Base-by-base conservation (phyloP, 2,113 vertebrate species). In the Heptranchias perlo region DNA sequence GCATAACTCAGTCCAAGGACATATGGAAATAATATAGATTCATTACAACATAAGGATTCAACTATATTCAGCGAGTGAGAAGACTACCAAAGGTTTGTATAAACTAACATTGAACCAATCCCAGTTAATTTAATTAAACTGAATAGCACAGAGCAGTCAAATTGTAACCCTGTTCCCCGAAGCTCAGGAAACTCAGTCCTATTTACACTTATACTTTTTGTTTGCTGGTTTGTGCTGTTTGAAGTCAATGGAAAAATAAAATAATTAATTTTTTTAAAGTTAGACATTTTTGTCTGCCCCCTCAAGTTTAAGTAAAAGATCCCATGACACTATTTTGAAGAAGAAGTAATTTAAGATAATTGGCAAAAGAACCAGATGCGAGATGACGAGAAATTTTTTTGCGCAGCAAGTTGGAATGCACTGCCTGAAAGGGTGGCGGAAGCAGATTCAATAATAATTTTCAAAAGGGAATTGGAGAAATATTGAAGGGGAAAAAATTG, bases 21-120 rank as follows among this genome's bases (percentile, higher is more conserved):
- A 92, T 39, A 92, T 92, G 89, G 89, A 16, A 92, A 62, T 58
- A 92, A 92, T 92, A 39, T 92, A 92, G 58, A 35, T 92, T 92
- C 35, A 62, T 62, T 39, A 61, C 35, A 92, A 14, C 58, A n/a
- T 62, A 61, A 82, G 76, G n/a, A 16, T 82, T 82, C 76, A 82
- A 44, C 39, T 92, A 39, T n/a, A 92, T 39, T 62, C 89, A 62
- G 54, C 35, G 39, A 82, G 3, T 82, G 89, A 62, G 58, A 47
- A 92, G 61, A 92, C 89, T 23, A 92, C 54, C 89, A 92, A 92
- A 16, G 14, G 58, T 62, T 39, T 92, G 58, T 62, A 39, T 6
- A 61, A n/a, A 92, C 6, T 92, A 92, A 92, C 3, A 7, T n/a
- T 92, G 35, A 92, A 61, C 54, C 35, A 92, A 39, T 62, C n/a